Evolutionary conservation across 2,797 vertebrate genomes (phyloP), one percentile per base, ranked within the genome.

Genomic region (Phoxinus dragarum): DNA sequence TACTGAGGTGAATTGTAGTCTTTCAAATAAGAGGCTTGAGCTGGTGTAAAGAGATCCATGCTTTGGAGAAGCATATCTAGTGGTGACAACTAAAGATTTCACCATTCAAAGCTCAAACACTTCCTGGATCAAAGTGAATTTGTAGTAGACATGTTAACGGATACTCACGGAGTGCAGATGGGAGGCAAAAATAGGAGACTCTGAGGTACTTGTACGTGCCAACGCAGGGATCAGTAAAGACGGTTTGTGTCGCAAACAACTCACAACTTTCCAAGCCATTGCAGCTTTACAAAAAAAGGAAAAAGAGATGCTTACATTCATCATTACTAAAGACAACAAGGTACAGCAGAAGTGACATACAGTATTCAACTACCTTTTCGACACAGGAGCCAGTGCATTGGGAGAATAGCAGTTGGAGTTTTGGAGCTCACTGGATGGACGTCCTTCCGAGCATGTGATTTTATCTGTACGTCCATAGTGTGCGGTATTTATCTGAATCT

Each of bases 101-200:
- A 42, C 40, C 8, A 42, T 42, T 38, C 38, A 38, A 0, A 54
- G 17, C 17, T 21, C 52, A 54, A n/a, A 10, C 40, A 42, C 40
- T 42, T 42, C 40, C 40, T 42, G 40, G 40, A 42, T 42, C 44
- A 14, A 47, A 49, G 47, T 49, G 4, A 49, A 49, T 47, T 47
- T 4, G 44, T 16, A 16, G 44, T 16, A 47, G 12, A 47, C 12
- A 47, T 16, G 47, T 49, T 49, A 16, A 49, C 11, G 11, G 4
- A 49, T 61, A 91, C 93, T 89, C 36, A 93, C 92, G 59, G 11
- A n/a, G 40, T 42, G 0, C 9, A 85, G 87, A 73, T 80, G 86
- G 86, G 31, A 86, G 0, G 85, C 94, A 94, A 85, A 9, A 86
- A 81, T 88, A 93, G 1, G 80, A 90, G 80, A 92, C 90, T 17